phyloP scores from a whole-genome alignment of 2,113 vertebrate species.

The Tricholaema leucomelas region DNA sequence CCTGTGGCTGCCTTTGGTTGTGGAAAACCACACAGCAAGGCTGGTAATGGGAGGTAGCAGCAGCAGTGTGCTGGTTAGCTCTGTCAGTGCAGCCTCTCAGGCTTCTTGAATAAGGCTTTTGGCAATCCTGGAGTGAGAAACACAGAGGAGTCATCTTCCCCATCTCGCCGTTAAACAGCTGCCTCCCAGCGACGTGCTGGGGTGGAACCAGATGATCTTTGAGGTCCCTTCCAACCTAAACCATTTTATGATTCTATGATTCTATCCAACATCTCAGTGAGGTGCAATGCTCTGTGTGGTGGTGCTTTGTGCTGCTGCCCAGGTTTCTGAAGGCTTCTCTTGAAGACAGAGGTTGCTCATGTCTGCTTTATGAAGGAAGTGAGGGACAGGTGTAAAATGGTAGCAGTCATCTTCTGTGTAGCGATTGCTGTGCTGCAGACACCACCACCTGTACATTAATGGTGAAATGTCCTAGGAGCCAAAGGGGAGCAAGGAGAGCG shows the following conservation, averaged over 20 bases:
- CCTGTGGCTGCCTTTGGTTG: neutral
- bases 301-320: neutral
- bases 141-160: neutral
- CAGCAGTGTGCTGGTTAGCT: neutral
- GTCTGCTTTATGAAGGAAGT: neutral
- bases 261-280: rapidly evolving
- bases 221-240: too few relatives aligned
- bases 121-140: neutral
- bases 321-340: neutral
- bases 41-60: rapidly evolving
- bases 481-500: slow-evolving; percentile 88
- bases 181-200: rapidly evolving
- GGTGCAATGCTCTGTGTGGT: neutral
- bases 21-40: neutral
- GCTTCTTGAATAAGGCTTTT: neutral
- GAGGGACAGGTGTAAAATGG: neutral
- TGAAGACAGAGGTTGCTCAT: neutral
- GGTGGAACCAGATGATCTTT: too few relatives aligned
- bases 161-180: neutral
- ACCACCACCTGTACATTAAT: neutral
- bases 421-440: neutral
- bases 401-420: neutral
- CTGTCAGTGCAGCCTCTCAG: neutral
- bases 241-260: too few relatives aligned
- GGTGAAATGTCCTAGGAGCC: slow-evolving; percentile 77